Evolutionary conservation across 92 coral and sea anemone species (phyloP).

Genomic region (Siderastrea radians): DNA sequence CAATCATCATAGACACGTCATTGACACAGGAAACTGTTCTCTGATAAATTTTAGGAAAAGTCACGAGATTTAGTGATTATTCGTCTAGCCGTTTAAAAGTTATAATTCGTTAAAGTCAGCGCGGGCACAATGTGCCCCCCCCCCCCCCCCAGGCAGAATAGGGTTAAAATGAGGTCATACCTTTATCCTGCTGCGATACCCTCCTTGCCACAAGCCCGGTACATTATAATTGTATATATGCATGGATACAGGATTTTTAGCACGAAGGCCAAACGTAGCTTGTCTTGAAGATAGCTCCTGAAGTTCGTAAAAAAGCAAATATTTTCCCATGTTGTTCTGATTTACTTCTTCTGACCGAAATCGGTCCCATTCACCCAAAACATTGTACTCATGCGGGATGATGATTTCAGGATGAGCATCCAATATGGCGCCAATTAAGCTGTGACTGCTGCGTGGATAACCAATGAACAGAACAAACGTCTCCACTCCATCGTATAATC

Average conservation of each 20-base stretch:
- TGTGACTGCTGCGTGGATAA: slow-evolving; percentile 69
- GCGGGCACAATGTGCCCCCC: too few species aligned
- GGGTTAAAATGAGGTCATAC: neutral
- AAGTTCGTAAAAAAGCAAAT: slow-evolving; percentile 22
- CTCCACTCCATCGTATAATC: slow-evolving; percentile 39
- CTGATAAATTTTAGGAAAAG: too few species aligned
- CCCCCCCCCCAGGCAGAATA: too few species aligned
- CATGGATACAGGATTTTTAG: neutral
- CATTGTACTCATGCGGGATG: slow-evolving; percentile 46
- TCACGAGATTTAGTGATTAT: too few species aligned
- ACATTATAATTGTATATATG: slow-evolving; percentile 13
- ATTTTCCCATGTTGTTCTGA: slow-evolving; percentile 15
- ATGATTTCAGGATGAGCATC: slow-evolving; percentile 70
- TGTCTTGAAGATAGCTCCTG: neutral
- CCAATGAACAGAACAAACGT: slow-evolving; percentile 70
- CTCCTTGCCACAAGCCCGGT: slow-evolving; percentile 41
- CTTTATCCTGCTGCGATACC: slow-evolving; percentile 31
- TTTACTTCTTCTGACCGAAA: neutral
- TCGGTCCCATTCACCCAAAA: slow-evolving; percentile 7
- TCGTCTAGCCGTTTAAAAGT: too few species aligned
- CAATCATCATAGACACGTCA: too few species aligned
- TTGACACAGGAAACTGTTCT: too few species aligned
- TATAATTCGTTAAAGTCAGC: too few species aligned
- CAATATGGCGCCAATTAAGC: slow-evolving; percentile 56
- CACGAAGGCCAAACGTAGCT: slow-evolving; percentile 31